Conservation (phyloP, 2,113 vertebrate species). For the Megaceryle torquata region DNA sequence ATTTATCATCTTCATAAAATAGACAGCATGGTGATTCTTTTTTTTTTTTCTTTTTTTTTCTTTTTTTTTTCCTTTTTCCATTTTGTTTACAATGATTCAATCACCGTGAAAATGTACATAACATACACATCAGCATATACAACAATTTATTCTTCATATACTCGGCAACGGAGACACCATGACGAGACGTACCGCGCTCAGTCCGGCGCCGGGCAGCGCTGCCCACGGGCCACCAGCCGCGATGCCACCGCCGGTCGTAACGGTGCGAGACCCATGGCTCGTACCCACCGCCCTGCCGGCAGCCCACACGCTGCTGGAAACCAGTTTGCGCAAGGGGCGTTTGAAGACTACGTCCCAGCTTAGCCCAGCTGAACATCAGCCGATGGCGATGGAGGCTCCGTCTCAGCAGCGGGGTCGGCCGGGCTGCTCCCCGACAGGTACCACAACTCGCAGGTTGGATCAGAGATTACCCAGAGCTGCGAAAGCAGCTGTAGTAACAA, state of each 20-base stretch:
- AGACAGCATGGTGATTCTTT: slow-evolving; percentile 77
- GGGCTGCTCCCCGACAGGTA: slow-evolving; percentile 52
- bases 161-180: slow-evolving; percentile 73
- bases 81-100: slow-evolving; percentile 79
- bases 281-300: slow-evolving; percentile 18
- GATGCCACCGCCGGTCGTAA: background rate
- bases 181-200: slow-evolving; percentile 64
- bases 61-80: slow-evolving; percentile 14
- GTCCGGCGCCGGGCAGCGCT: slow-evolving; percentile 45
- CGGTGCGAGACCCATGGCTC: slow-evolving; percentile 11
- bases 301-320: slow-evolving; percentile 52
- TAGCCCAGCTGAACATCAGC: slow-evolving; percentile 70
- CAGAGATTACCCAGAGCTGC: slow-evolving; percentile 63
- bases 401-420: slow-evolving; percentile 35
- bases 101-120: slow-evolving; percentile 84
- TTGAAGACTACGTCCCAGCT: slow-evolving; percentile 30
- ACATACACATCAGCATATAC: slow-evolving; percentile 82
- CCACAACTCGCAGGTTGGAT: slow-evolving; percentile 48
- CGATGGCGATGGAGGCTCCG: background rate
- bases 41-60: slow-evolving; percentile 15
- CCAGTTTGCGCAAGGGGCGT: slow-evolving; percentile 9
- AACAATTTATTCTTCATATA: slow-evolving; percentile 78
- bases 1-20: slow-evolving; percentile 84
- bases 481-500: slow-evolving; percentile 66
- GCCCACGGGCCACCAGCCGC: slow-evolving; percentile 42